Evolutionary conservation across 2,797 vertebrate species (phyloP), one percentile per base, ranked within the genome.

Genomic region (Philypnodon macrostomus): DNA sequence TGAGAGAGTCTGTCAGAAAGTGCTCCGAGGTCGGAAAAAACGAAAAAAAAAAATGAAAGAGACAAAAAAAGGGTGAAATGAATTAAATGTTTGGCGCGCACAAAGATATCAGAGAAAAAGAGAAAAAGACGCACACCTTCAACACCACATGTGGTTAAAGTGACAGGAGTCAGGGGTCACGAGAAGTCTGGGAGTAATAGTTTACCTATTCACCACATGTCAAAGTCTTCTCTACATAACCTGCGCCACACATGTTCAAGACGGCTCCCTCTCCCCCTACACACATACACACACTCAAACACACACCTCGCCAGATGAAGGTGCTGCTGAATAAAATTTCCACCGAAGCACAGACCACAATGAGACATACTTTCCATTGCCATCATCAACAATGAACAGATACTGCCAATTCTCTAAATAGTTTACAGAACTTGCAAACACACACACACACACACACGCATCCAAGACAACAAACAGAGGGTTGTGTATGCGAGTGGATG

Each of bases 311-410:
- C 2, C 42, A 59, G 38, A 45, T 21, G 80, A 81, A 85, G 79
- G 81, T 81, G 78, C 72, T 81, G 78, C 72, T 67, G 73, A 81
- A 79, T 62, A 71, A 51, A 74, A 71, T 80, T 85, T 85, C 75
- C 73, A 81, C 69, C 51, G 46, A 61, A 66, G 45, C 70, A 64
- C 50, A 69, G 15, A 70, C 75, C 75, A 54, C 73, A 85, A 74
- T 79, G 81, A 88, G 73, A 73, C 80, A 83, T 79, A 80, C 53
- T 85, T 88, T 88, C 86, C 86, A 79, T 62, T 76, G 67, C 75
- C 57, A 80, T 83, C 76, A 84, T 83, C 76, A 84, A 84, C 71
- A 84, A 77, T 65, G 40, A 31, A 77, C n/a, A 73, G 65, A 76
- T 79, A 72, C 53, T 73, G 79, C 79, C 83, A 83, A 61, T 77